A percentile compares a stretch with the other conserved stretches of the same genome.
These are phyloP conservation scores for Silurus lanzhouensis DNA, from an alignment of 2,797 vertebrate genomes.

Conservation along the genomic window DNA sequence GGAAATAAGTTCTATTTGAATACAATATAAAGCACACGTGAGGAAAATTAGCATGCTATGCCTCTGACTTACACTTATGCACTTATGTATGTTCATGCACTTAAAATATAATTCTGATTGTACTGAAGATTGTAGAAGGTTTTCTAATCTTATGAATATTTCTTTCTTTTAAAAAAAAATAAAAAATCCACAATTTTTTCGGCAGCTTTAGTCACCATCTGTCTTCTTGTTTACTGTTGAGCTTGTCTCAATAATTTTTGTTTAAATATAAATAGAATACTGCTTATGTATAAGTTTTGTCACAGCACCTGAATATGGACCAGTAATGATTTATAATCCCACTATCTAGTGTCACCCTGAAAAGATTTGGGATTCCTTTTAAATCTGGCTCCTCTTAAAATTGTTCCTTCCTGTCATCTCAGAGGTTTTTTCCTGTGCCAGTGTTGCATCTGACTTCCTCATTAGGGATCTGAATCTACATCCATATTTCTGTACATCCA, in stretches of 20 bases:
- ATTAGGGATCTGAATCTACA: conserved; percentile 2
- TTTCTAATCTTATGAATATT: not conserved
- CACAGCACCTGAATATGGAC: conserved; percentile 65
- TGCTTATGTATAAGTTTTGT: conserved; percentile 55
- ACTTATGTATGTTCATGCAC: not conserved
- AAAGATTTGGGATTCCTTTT: not conserved
- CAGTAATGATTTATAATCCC: conserved; percentile 12
- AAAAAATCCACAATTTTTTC: not conserved
- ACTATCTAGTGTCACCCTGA: not conserved
- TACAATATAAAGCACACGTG: not conserved
- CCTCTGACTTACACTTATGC: conserved; percentile 9
- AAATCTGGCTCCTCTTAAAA: not conserved
- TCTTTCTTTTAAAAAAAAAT: not conserved
- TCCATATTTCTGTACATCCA: not conserved
- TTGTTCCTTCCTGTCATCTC: conserved; percentile 3
- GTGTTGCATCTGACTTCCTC: not conserved
- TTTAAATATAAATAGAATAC: conserved; percentile 49
- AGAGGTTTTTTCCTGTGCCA: not conserved
- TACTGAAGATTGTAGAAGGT: not conserved
- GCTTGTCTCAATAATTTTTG: not conserved
- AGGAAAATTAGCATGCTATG: not conserved
- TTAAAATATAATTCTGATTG: not conserved
- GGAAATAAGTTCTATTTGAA: not conserved
- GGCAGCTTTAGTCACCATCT: not conserved
- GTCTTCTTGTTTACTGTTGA: not conserved